Conservation (phyloP, 2,797 vertebrate species). For the Pseudochaenichthys georgianus region DNA sequence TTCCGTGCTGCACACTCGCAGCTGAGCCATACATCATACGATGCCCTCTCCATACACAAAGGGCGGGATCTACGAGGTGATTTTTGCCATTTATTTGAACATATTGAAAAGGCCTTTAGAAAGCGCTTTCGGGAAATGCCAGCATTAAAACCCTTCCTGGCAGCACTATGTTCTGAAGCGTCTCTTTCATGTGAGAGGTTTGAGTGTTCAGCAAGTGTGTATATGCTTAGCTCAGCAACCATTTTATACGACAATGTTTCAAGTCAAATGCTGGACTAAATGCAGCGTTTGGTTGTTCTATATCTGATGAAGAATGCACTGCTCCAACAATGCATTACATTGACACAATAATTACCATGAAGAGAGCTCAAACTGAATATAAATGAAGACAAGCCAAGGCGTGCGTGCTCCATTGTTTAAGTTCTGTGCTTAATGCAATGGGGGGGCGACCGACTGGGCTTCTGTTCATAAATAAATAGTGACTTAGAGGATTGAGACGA, state of each 20-base stretch:
- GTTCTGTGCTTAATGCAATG: neutral
- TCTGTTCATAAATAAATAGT: slow-evolving; percentile 44
- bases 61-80: slow-evolving; percentile 22
- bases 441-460: neutral
- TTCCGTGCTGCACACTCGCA: slow-evolving; percentile 67
- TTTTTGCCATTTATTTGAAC: slow-evolving; percentile 49
- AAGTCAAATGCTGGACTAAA: slow-evolving; percentile 17
- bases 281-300: neutral
- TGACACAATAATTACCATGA: slow-evolving; percentile 47
- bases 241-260: slow-evolving; percentile 6
- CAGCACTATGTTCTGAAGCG: slow-evolving; percentile 33
- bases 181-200: slow-evolving; percentile 33
- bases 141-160: slow-evolving; percentile 44
- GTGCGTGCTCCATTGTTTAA: neutral
- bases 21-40: slow-evolving; percentile 77
- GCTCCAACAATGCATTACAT: slow-evolving; percentile 11
- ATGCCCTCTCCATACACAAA: slow-evolving; percentile 51
- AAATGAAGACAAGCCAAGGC: neutral
- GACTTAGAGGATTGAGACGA: slow-evolving; percentile 44
- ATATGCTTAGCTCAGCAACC: slow-evolving; percentile 9
- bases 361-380: neutral
- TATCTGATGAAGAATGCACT: slow-evolving; percentile 29
- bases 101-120: slow-evolving; percentile 32
- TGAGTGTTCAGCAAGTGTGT: slow-evolving; percentile 29
- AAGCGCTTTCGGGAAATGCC: slow-evolving; percentile 40